Evolutionary conservation across 1,140 invertebrate species (phyloP).

Genomic region (Rhagoletis pomonella): DNA sequence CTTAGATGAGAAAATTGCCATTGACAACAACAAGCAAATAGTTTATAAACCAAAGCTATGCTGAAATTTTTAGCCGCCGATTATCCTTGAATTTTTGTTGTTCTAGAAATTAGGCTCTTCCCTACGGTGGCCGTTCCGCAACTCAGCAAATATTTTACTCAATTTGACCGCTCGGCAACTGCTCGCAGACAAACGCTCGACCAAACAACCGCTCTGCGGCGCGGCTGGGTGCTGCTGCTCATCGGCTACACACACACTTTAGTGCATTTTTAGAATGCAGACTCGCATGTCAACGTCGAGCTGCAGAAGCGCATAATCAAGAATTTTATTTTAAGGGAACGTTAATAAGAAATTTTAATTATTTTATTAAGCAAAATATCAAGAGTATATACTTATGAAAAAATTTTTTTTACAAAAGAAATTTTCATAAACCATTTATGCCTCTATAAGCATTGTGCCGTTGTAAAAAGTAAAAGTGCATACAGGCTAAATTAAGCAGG

Average conservation of each 20-base stretch:
- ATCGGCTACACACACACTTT: slow-evolving; percentile 9
- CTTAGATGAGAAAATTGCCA: neutral
- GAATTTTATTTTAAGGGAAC: neutral
- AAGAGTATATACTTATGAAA: neutral
- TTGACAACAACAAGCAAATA: slow-evolving; percentile 14
- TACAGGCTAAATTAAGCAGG: too few relatives aligned
- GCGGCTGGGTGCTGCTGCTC: neutral
- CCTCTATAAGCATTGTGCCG: too few relatives aligned
- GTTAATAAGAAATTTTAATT: neutral
- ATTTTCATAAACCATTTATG: neutral
- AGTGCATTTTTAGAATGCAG: slow-evolving; percentile 49
- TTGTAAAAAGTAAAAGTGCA: too few relatives aligned
- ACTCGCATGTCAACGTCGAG: slow-evolving; percentile 36
- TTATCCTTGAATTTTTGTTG: slow-evolving; percentile 21
- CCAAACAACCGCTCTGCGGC: neutral
- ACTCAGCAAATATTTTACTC: neutral
- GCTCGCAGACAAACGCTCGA: neutral
- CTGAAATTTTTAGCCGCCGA: neutral
- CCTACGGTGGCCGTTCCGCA: neutral
- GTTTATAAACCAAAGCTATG: neutral
- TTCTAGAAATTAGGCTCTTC: too few relatives aligned
- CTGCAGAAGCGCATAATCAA: slow-evolving; percentile 11
- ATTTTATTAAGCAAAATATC: neutral
- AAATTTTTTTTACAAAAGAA: neutral
- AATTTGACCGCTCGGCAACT: neutral